A percentile compares a stretch with the other conserved stretches of the same genome.
Evolutionary conservation across 2,113 vertebrate species (phyloP).

Genomic region (Amazona vittata): DNA sequence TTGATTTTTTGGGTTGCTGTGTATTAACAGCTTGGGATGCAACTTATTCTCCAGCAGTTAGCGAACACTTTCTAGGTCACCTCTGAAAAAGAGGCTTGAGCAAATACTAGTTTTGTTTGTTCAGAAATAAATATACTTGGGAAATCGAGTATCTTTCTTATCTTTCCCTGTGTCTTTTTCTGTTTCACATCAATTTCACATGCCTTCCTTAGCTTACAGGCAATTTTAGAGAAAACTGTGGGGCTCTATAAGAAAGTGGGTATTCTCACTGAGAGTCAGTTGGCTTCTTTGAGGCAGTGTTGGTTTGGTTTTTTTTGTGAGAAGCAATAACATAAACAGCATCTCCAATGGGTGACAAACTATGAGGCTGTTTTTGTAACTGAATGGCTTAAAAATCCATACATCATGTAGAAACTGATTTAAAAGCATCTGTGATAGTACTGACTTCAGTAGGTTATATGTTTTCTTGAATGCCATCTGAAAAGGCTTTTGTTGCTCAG

Average conservation of each 20-base stretch:
- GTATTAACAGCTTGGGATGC: not conserved
- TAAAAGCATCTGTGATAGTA: not conserved
- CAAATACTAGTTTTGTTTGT: not conserved
- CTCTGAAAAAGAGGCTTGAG: not conserved
- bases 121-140: not conserved
- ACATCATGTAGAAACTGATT: rapidly evolving
- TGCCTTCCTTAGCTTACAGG: not conserved
- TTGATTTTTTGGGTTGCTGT: not conserved
- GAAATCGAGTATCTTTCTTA: not conserved
- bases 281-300: not conserved
- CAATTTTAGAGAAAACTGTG: not conserved
- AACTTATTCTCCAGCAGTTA: not conserved
- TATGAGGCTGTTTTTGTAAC: not conserved
- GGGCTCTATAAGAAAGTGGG: not conserved
- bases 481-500: not conserved
- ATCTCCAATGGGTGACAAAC: not conserved
- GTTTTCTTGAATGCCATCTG: not conserved
- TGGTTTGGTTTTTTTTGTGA: not conserved
- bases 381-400: not conserved
- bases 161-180: rapidly evolving
- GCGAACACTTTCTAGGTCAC: not conserved
- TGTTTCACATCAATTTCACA: not conserved
- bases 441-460: not conserved
- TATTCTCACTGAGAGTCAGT: not conserved
- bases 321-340: not conserved